Evolutionary conservation across 2,797 vertebrate genomes (phyloP).

Genomic region (Neopelma chrysocephalum): DNA sequence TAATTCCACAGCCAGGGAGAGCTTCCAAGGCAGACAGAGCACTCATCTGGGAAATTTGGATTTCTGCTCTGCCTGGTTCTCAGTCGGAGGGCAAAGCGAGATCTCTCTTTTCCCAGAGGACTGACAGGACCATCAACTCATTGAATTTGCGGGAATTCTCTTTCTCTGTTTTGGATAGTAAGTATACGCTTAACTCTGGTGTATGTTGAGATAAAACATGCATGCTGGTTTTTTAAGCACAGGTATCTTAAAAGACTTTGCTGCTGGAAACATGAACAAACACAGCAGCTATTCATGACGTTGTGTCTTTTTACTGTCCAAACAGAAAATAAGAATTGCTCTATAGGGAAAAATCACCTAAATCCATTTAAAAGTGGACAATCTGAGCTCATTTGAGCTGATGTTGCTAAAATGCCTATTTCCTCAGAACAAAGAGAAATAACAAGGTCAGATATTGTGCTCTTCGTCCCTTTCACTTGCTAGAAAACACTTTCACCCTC

Average conservation of each 20-base stretch:
- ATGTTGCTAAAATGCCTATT: background rate
- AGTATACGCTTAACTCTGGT: background rate
- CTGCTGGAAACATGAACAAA: background rate
- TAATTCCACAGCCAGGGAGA: background rate
- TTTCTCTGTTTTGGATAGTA: background rate
- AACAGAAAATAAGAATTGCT: background rate
- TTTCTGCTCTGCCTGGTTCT: background rate
- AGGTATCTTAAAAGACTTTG: background rate
- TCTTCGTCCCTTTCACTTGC: background rate
- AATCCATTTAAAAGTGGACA: background rate
- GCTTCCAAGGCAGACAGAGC: background rate
- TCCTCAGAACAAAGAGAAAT: slow-evolving; percentile 7
- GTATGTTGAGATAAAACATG: background rate
- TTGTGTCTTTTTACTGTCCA: background rate
- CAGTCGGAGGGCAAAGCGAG: background rate
- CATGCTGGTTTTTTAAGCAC: background rate
- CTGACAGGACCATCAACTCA: background rate
- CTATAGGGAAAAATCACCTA: background rate
- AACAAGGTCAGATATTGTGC: background rate
- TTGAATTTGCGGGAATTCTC: background rate
- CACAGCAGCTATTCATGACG: background rate
- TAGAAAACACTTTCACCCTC: slow-evolving; percentile 11
- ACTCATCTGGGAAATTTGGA: background rate
- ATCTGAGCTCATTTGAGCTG: background rate
- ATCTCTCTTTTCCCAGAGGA: background rate